Conservation (phyloP, 2,888 invertebrate genomes). For the Drosophila tanythrix region DNA sequence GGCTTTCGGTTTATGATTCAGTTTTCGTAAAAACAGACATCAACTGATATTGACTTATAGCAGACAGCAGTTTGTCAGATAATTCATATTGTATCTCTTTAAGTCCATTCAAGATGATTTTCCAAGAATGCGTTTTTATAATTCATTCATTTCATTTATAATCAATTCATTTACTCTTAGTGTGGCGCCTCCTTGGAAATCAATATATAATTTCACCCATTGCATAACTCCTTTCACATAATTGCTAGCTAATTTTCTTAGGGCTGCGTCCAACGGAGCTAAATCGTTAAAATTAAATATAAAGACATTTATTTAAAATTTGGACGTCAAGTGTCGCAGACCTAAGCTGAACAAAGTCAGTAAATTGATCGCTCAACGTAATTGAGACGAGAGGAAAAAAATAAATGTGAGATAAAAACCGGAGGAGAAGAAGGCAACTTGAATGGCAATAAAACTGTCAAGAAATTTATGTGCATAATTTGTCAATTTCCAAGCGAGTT, state of each 20-base stretch:
- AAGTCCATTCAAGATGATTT: neutral
- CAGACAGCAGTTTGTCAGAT: neutral
- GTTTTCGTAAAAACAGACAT: too few species aligned
- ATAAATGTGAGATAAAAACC: neutral
- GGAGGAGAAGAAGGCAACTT: slow-evolving; percentile 25
- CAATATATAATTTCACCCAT: slow-evolving; percentile 25
- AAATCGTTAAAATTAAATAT: slow-evolving; percentile 47
- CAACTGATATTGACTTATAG: slow-evolving; percentile 17
- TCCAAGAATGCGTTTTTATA: neutral
- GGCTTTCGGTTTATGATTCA: slow-evolving; percentile 23
- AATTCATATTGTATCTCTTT: neutral
- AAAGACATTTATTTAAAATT: slow-evolving; percentile 57
- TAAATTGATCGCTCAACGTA: slow-evolving; percentile 67
- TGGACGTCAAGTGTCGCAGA: slow-evolving; percentile 54
- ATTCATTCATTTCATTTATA: neutral
- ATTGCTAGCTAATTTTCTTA: slow-evolving; percentile 2
- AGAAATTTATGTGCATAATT: slow-evolving; percentile 68
- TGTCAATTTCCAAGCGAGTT: slow-evolving; percentile 61
- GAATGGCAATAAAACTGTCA: slow-evolving; percentile 63
- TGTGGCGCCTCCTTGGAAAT: neutral
- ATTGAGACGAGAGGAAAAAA: slow-evolving; percentile 38
- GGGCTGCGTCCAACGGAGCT: slow-evolving; percentile 35
- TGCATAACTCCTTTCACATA: slow-evolving; percentile 40
- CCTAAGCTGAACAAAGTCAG: slow-evolving; percentile 17
- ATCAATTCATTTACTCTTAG: neutral